These are phyloP conservation scores for Leptobrachium ailaonicum DNA, from an alignment of 2,113 vertebrate genomes.

Conservation along the genomic window DNA sequence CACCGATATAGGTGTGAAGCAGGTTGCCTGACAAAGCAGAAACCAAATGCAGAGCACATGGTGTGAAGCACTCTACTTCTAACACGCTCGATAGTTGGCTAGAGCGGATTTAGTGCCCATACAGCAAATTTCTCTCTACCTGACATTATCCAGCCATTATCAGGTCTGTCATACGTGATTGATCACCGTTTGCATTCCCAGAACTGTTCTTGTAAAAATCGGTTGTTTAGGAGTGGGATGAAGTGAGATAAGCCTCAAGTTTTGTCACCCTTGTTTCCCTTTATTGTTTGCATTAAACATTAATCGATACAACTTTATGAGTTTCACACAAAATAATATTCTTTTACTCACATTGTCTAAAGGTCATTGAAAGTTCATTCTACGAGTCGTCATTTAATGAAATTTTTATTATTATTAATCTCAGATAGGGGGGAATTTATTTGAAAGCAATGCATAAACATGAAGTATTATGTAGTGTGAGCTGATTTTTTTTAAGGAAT, in stretches of 20 bases:
- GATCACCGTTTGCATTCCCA: background rate
- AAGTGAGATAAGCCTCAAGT: background rate
- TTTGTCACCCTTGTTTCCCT: background rate
- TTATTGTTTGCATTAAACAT: background rate
- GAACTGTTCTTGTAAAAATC: background rate
- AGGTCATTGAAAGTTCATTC: too few species aligned
- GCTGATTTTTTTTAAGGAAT: too few species aligned
- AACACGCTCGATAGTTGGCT: background rate
- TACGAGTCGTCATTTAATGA: too few species aligned
- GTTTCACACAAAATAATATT: background rate
- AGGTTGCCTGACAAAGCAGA: conserved; percentile 29
- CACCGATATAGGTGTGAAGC: conserved; percentile 17
- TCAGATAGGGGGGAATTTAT: too few species aligned
- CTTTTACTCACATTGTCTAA: background rate
- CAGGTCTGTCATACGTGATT: background rate
- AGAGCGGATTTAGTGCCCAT: background rate
- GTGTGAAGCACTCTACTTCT: conserved; percentile 19
- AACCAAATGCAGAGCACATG: conserved; percentile 29
- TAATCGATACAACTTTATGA: background rate
- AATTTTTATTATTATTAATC: too few species aligned
- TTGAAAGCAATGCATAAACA: too few species aligned
- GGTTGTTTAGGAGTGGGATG: background rate
- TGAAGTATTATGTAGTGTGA: too few species aligned
- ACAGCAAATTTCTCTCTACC: conserved; percentile 13
- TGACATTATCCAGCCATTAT: background rate